These are phyloP conservation scores for Eubasilissa splendida DNA, from an alignment of 2,888 invertebrate species.

Conservation along the genomic window DNA sequence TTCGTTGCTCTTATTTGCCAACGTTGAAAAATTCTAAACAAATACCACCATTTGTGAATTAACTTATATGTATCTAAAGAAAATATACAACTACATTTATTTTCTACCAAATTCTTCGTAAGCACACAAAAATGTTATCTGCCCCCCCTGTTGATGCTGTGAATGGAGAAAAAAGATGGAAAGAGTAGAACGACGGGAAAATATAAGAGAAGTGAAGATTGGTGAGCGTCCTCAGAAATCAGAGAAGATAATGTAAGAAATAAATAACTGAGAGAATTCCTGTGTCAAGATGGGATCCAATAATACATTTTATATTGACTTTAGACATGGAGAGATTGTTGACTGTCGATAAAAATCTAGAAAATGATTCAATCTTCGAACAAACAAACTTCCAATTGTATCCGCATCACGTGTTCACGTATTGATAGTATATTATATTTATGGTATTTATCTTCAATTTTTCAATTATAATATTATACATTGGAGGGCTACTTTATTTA, in stretches of 20 bases:
- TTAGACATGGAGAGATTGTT: constrained; percentile 23
- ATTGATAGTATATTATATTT: no score
- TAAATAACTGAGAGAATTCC: constrained; percentile 25
- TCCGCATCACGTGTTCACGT: neutral
- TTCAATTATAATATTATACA: no score
- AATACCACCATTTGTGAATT: no score
- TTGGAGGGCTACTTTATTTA: no score
- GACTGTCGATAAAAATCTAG: constrained; percentile 14
- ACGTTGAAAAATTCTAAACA: no score
- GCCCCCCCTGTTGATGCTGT: neutral
- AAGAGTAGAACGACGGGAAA: neutral
- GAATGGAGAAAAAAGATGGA: neutral
- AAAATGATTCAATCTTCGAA: constrained; percentile 18
- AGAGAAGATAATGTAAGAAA: constrained; percentile 31
- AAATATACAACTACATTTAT: no score
- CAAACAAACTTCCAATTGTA: constrained; percentile 14
- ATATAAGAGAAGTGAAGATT: neutral
- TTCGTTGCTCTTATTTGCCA: no score
- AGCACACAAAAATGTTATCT: neutral
- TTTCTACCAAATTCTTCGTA: neutral
- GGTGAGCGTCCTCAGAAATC: constrained; percentile 10
- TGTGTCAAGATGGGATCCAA: constrained; percentile 32
- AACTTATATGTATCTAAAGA: no score
- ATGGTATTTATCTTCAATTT: no score
- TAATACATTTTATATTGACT: constrained; percentile 30